Conservation (phyloP, 2,797 vertebrate genomes). For the Poeciliopsis presidionis region DNA sequence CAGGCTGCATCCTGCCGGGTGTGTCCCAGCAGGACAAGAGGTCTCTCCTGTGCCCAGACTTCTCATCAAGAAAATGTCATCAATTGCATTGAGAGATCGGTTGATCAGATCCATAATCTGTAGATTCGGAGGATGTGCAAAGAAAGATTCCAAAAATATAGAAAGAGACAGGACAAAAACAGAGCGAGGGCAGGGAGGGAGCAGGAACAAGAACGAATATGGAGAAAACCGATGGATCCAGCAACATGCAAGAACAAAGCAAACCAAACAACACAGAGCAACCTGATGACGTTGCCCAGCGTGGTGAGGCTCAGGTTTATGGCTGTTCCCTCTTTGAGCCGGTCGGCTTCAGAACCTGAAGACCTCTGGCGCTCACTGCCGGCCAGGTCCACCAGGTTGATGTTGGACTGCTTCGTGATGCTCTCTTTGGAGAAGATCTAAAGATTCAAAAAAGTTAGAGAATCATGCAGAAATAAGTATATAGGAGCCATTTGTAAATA, state of each 20-base stretch:
- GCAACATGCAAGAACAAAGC: neutral
- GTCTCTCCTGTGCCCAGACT: too few species aligned
- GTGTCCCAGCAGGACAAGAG: too few species aligned
- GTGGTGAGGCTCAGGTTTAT: conserved; percentile 92
- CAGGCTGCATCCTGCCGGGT: too few species aligned
- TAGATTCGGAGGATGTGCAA: too few species aligned
- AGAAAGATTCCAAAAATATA: too few species aligned
- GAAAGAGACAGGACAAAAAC: too few species aligned
- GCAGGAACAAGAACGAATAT: too few species aligned
- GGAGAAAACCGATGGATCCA: neutral
- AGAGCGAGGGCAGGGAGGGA: too few species aligned
- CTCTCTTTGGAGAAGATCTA: conserved; percentile 87
- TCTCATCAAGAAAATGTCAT: too few species aligned
- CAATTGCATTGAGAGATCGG: too few species aligned
- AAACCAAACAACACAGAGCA: neutral
- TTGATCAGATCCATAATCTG: too few species aligned
- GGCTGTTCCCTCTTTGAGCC: conserved; percentile 87
- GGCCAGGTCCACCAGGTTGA: conserved; percentile 89
- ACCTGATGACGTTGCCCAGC: conserved; percentile 92
- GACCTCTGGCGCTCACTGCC: conserved; percentile 89
- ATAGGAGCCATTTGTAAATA: too few species aligned
- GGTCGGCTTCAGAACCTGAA: conserved; percentile 87
- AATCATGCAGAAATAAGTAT: neutral
- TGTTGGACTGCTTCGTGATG: conserved; percentile 87
- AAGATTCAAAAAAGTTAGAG: neutral